Evolutionary conservation across 1,140 invertebrate genomes (phyloP).

Genomic region (Sogatella furcifera): DNA sequence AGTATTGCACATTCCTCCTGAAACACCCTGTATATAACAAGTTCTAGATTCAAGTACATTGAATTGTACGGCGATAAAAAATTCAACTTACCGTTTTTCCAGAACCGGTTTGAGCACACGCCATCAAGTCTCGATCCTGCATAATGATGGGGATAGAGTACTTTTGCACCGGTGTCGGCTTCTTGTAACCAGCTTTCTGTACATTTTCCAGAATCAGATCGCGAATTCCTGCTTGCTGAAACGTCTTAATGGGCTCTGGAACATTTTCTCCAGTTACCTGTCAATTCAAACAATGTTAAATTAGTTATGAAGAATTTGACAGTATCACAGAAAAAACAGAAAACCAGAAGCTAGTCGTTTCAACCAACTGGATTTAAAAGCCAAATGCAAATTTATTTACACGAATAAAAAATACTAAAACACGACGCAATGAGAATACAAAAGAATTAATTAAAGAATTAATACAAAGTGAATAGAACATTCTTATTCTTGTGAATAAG

Average conservation of each 20-base stretch:
- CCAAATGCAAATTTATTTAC: too few species aligned
- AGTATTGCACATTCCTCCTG: too few species aligned
- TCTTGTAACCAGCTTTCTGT: constrained; percentile 63
- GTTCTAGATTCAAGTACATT: too few species aligned
- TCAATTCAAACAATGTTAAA: constrained; percentile 17
- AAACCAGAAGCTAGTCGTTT: too few species aligned
- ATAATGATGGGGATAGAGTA: constrained; percentile 75
- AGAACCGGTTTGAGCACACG: constrained; percentile 94
- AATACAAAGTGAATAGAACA: too few species aligned
- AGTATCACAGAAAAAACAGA: too few species aligned
- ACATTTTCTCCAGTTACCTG: constrained; percentile 54
- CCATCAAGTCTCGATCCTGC: constrained; percentile 80
- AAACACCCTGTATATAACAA: too few species aligned
- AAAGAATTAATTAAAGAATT: too few species aligned
- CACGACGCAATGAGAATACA: too few species aligned
- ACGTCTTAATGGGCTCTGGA: constrained; percentile 50
- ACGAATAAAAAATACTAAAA: too few species aligned
- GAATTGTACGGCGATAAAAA: constrained; percentile 5
- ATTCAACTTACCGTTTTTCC: constrained; percentile 68
- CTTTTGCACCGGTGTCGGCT: constrained; percentile 91
- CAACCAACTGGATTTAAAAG: too few species aligned
- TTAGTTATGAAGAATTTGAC: not conserved
- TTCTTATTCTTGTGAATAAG: too few species aligned
- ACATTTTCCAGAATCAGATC: constrained; percentile 65
- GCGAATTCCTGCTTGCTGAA: constrained; percentile 58